phyloP scores from a whole-genome alignment of 2,113 vertebrate genomes.

The Chloebia gouldiae region DNA sequence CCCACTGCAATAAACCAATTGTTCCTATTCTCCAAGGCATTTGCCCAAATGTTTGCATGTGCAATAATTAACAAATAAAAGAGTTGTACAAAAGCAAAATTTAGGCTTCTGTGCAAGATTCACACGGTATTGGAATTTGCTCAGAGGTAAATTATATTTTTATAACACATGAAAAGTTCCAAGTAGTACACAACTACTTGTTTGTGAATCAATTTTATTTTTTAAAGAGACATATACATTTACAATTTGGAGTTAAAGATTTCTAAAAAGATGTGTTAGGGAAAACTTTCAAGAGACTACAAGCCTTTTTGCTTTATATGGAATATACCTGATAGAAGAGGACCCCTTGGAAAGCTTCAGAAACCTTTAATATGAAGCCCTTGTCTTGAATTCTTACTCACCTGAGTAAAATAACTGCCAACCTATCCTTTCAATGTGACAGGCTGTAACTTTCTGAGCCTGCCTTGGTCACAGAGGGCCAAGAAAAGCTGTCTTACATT shows the following conservation, averaged over 20 bases:
- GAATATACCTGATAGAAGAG: background rate
- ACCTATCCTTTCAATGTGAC: background rate
- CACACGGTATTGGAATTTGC: background rate
- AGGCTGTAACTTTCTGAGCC: background rate
- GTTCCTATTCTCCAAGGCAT: background rate
- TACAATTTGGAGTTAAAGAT: background rate
- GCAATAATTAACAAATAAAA: background rate
- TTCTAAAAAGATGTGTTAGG: background rate
- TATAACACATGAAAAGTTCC: background rate
- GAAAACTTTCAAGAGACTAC: background rate
- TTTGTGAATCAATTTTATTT: background rate
- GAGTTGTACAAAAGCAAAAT: background rate
- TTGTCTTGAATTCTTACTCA: constrained; percentile 2
- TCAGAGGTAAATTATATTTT: background rate
- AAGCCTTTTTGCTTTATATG: background rate
- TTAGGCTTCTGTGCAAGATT: background rate
- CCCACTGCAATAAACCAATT: background rate
- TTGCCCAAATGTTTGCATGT: background rate
- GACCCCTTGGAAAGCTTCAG: background rate
- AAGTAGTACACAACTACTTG: background rate
- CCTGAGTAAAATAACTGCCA: background rate
- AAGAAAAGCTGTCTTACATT: background rate
- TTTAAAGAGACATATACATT: background rate
- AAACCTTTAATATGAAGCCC: background rate
- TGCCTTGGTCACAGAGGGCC: constrained; percentile 11